Conservation (phyloP, 2,113 vertebrate species). For the Phaetusa simplex region DNA sequence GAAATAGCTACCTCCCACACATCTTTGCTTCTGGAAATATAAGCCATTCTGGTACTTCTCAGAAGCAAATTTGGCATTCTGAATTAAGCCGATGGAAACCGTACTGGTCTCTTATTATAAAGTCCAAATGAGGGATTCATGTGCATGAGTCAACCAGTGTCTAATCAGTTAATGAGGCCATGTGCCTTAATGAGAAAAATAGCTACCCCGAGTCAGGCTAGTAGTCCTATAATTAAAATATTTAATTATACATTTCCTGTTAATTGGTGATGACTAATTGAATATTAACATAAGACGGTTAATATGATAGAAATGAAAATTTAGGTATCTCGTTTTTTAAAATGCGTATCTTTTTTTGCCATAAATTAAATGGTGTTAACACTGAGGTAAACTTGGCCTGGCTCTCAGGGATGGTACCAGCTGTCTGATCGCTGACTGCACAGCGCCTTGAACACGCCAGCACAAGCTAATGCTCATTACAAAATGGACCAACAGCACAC, state of each 20-base stretch:
- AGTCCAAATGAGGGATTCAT: slow-evolving; percentile 23
- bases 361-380: background rate
- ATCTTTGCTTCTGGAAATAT: background rate
- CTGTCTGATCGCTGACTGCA: background rate
- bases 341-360: background rate
- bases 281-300: background rate
- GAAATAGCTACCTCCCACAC: background rate
- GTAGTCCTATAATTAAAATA: slow-evolving; percentile 45
- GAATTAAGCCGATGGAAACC: slow-evolving; percentile 47
- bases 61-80: slow-evolving; percentile 9
- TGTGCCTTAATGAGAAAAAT: slow-evolving; percentile 50
- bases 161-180: slow-evolving; percentile 55
- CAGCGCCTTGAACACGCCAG: fast-evolving
- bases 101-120: background rate
- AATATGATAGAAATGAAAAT: slow-evolving; percentile 6
- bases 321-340: background rate
- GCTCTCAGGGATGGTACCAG: background rate
- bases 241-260: slow-evolving; percentile 50
- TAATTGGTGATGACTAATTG: slow-evolving; percentile 12
- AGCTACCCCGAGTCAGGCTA: slow-evolving; percentile 21
- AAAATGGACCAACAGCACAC: background rate
- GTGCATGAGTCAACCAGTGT: background rate
- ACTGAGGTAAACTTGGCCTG: background rate
- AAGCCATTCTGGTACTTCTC: slow-evolving; percentile 5
- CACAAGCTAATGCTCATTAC: background rate